Percentiles rank a stretch among this genome's conserved stretches.
These are phyloP conservation scores for Silurus aristotelis DNA, from an alignment of 2,797 vertebrate genomes.

Conservation along the genomic window DNA sequence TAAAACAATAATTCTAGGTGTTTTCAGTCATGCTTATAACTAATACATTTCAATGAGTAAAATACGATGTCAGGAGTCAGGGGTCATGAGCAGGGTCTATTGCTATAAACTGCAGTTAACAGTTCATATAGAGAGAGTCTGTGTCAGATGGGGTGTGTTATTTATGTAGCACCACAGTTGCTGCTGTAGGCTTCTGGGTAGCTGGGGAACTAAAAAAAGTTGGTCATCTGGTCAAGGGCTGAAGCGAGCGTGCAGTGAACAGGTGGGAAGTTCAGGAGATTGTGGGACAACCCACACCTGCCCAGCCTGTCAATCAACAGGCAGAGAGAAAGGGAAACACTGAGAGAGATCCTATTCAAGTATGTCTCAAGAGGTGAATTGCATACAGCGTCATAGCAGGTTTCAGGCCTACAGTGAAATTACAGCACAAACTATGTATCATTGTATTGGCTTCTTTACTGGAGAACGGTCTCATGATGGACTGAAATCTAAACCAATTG, in stretches of 20 bases:
- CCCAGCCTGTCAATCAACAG: constrained; percentile 76
- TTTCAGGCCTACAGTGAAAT: constrained; percentile 9
- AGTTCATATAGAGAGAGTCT: constrained; percentile 45
- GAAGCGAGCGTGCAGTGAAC: constrained; percentile 69
- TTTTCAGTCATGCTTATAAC: constrained; percentile 12
- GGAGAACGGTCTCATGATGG: constrained; percentile 1
- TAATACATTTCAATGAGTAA: constrained; percentile 27
- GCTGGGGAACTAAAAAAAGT: constrained; percentile 71
- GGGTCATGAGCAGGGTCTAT: constrained; percentile 55
- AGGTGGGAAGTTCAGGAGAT: constrained; percentile 70
- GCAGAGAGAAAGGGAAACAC: constrained; percentile 3
- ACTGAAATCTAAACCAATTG: constrained; percentile 26
- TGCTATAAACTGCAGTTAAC: constrained; percentile 66
- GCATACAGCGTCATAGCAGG: constrained; percentile 5
- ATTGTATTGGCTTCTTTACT: neutral
- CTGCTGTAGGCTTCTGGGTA: constrained; percentile 58
- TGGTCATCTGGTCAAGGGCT: constrained; percentile 80
- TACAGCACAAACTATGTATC: constrained; percentile 6
- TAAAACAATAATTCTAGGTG: neutral
- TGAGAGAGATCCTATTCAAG: constrained; percentile 11
- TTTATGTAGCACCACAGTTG: constrained; percentile 73
- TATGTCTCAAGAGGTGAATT: neutral
- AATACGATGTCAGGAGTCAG: constrained; percentile 55
- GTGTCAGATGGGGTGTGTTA: constrained; percentile 67
- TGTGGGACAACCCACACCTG: constrained; percentile 75